A percentile compares a stretch with the other conserved stretches of the same genome.
Evolutionary conservation across 2,113 vertebrate species (phyloP).

Genomic region (Leptobrachium ailaonicum): DNA sequence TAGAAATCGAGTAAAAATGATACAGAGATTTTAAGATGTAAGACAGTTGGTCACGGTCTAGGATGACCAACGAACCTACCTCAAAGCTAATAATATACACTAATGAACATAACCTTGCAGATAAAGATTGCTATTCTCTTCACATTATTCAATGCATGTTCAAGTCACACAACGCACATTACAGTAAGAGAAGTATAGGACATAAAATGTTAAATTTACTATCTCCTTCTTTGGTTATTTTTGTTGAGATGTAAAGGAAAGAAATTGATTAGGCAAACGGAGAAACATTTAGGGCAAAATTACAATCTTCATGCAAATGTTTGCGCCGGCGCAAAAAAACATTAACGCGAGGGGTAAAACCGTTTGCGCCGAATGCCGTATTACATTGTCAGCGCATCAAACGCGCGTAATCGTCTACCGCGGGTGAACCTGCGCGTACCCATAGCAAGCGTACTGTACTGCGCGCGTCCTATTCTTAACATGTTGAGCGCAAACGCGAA

Average conservation of each 20-base stretch:
- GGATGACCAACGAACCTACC: not conserved
- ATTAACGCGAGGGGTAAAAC: too few species aligned
- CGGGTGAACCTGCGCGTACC: too few species aligned
- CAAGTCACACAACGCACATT: not conserved
- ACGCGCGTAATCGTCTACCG: too few species aligned
- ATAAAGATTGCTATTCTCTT: not conserved
- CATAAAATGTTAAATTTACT: not conserved
- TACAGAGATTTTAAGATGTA: constrained; percentile 5
- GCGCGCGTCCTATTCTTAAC: too few species aligned
- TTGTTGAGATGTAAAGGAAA: not conserved
- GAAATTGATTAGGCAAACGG: constrained; percentile 16
- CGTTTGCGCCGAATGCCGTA: too few species aligned
- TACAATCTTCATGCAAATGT: too few species aligned
- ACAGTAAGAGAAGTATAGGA: not conserved
- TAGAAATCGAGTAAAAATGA: not conserved
- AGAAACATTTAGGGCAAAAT: constrained; percentile 8
- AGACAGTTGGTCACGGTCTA: not conserved
- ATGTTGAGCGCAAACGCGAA: too few species aligned
- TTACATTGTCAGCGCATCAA: too few species aligned
- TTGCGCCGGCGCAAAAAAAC: too few species aligned
- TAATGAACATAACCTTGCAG: not conserved
- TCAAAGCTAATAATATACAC: not conserved
- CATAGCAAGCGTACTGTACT: too few species aligned
- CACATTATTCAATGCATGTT: not conserved
- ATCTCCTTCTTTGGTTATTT: not conserved